phyloP scores from a whole-genome alignment of 2,113 vertebrate species.

The Planiliza haematocheilus region DNA sequence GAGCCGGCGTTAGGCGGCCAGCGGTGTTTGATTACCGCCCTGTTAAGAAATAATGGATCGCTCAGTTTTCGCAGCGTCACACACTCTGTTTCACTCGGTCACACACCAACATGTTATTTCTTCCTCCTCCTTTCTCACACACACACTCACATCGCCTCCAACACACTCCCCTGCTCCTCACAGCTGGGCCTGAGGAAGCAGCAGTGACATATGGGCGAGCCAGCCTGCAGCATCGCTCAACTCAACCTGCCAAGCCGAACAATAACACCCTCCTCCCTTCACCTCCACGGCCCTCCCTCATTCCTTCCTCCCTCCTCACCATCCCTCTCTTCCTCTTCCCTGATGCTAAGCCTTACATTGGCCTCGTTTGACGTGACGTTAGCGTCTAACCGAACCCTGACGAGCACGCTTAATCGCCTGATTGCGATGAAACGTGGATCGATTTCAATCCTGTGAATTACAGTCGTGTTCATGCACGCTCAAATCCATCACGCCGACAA shows the following conservation, averaged over 20 bases:
- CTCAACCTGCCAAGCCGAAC: conserved; percentile 65
- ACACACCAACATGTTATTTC: conserved; percentile 1
- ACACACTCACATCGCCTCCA: background rate
- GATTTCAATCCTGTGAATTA: conserved; percentile 11
- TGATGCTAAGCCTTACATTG: background rate
- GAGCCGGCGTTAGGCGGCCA: conserved; percentile 24
- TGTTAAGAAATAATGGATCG: conserved; percentile 70
- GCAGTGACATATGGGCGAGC: conserved; percentile 60
- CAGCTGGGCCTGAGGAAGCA: conserved; percentile 68
- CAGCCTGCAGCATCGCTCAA: conserved; percentile 71
- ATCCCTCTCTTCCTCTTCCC: background rate
- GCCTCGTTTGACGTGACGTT: background rate
- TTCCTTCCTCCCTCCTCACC: background rate
- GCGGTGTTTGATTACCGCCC: conserved; percentile 63
- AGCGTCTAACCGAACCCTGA: background rate
- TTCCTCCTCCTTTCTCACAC: background rate
- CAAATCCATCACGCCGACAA: conserved; percentile 19
- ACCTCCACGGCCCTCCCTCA: conserved; percentile 22
- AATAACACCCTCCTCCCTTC: conserved; percentile 51
- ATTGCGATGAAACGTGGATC: conserved; percentile 8
- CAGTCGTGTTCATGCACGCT: background rate
- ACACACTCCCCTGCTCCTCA: conserved; percentile 44
- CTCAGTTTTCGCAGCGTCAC: conserved; percentile 54
- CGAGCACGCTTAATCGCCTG: background rate
- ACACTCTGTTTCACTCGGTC: conserved; percentile 22